Evolutionary conservation across 2,113 vertebrate genomes (phyloP), one percentile per base, ranked within the genome.

Genomic region (Ciconia stormi): DNA sequence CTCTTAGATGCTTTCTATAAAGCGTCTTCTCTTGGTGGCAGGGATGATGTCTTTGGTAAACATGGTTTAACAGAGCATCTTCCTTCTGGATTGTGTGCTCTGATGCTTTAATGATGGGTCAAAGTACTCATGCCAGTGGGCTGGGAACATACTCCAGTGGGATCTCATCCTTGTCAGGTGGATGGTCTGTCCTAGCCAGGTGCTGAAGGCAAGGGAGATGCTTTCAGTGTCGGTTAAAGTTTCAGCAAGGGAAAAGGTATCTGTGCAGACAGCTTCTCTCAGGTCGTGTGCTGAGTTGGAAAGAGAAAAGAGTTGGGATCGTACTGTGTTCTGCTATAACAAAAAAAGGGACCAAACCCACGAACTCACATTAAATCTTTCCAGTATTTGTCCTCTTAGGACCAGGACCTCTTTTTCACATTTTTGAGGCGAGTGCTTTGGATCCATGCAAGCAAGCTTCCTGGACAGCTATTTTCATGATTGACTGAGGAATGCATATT

Each of bases 281-380:
- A 5, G 22, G 16, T 70, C 34, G 2, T 59, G 23, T 78, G 17
- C 47, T 21, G 44, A 90, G 32, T 16, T 87, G 69, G 66, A 59
- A 85, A 70, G 86, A 82, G 55, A 92, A 84, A 36, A 52, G 78
- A 79, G 18, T 65, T 84, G 56, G 73, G 74, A 55, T 56, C 49
- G 16, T 63, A 17, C 21, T 83, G 72, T 82, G 42, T 95, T 70
- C 61, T 76, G 61, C 44, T 61, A 13, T 56, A 34, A 71, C 44
- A 73, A 83, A 81, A 76, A 81, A 87, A 72, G 47, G 93, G 95
- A 91, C 91, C 96, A 96, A 89, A 78, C 23, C 15, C 47, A 82
- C 26, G 67, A 56, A 80, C 47, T 65, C 52, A 38, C 21, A 9
- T 23, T 21, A 9, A 72, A 12, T 59, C 69, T 42, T 80, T 72